A percentile compares a stretch with the other conserved stretches of the same genome.
phyloP scores from a whole-genome alignment of 2,888 invertebrate species.

The Hydrotaea cyrtoneurina region DNA sequence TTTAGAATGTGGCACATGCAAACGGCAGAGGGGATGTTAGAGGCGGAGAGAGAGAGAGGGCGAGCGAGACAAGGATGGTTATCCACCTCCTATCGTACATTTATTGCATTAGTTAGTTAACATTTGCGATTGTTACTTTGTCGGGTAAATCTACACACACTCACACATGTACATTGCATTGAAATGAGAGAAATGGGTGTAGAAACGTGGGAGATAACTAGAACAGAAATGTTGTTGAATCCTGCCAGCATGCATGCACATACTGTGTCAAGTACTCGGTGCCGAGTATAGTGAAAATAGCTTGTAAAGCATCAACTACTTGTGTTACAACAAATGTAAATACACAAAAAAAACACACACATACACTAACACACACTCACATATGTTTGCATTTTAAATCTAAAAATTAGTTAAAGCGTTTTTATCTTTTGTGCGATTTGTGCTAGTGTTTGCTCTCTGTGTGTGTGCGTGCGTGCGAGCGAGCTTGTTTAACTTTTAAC shows the following conservation, averaged over 20 bases:
- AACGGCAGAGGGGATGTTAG: too few relatives aligned
- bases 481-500: constrained; percentile 56
- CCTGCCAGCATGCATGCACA: constrained; percentile 1
- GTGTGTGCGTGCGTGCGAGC: background rate
- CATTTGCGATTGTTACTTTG: constrained; percentile 62
- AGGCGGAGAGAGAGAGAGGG: background rate
- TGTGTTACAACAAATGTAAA: constrained; percentile 58
- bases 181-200: too few relatives aligned
- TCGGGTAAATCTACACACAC: background rate
- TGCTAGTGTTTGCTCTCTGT: constrained; percentile 11
- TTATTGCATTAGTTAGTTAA: constrained; percentile 65
- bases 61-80: background rate
- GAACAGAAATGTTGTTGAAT: background rate
- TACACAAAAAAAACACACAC: background rate
- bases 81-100: constrained; percentile 43
- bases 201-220: background rate
- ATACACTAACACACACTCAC: background rate
- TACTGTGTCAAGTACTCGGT: constrained; percentile 55
- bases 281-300: constrained; percentile 40
- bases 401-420: constrained; percentile 28
- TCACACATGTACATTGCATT: background rate
- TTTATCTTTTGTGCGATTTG: constrained; percentile 33
- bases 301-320: constrained; percentile 61
- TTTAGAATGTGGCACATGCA: background rate
- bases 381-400: constrained; percentile 4